Percentiles rank a stretch among this genome's conserved stretches.
These are phyloP conservation scores for Bombus consobrinus DNA, from an alignment of 1,140 invertebrate species.

Conservation along the genomic window DNA sequence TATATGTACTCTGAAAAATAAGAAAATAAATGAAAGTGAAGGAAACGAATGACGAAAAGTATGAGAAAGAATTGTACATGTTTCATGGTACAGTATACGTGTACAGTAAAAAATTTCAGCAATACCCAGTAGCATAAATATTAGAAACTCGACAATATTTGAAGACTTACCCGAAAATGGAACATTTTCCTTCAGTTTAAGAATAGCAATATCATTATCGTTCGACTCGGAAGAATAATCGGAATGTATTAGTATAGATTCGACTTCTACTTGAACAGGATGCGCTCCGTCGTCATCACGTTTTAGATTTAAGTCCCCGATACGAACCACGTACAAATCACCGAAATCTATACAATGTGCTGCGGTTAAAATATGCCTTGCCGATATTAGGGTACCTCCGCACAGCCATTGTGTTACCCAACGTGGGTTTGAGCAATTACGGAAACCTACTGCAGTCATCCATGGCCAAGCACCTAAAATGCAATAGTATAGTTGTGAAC, in stretches of 20 bases:
- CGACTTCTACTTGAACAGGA: slow-evolving; percentile 86
- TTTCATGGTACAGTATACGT: too few relatives aligned
- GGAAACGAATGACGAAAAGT: background rate
- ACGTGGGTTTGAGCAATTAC: too few relatives aligned
- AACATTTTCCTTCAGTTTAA: slow-evolving; percentile 85
- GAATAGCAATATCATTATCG: slow-evolving; percentile 88
- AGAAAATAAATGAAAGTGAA: background rate
- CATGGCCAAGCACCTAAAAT: slow-evolving; percentile 74
- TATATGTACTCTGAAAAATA: slow-evolving; percentile 31
- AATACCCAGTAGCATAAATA: too few relatives aligned
- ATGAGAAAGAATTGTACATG: background rate
- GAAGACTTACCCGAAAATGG: slow-evolving; percentile 83
- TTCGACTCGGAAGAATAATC: too few relatives aligned
- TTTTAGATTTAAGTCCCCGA: slow-evolving; percentile 89
- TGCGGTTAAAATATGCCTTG: slow-evolving; percentile 90
- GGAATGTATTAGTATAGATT: slow-evolving; percentile 76
- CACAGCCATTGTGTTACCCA: slow-evolving; percentile 79
- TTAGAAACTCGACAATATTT: background rate
- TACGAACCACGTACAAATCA: slow-evolving; percentile 83
- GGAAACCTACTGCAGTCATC: slow-evolving; percentile 55
- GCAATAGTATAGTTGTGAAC: too few relatives aligned
- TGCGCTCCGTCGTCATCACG: slow-evolving; percentile 85
- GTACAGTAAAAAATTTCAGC: too few relatives aligned
- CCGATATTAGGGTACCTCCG: slow-evolving; percentile 90
- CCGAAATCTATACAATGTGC: slow-evolving; percentile 83